Conservation (phyloP, 2,113 vertebrate species). For the Falcunculus frontatus region DNA sequence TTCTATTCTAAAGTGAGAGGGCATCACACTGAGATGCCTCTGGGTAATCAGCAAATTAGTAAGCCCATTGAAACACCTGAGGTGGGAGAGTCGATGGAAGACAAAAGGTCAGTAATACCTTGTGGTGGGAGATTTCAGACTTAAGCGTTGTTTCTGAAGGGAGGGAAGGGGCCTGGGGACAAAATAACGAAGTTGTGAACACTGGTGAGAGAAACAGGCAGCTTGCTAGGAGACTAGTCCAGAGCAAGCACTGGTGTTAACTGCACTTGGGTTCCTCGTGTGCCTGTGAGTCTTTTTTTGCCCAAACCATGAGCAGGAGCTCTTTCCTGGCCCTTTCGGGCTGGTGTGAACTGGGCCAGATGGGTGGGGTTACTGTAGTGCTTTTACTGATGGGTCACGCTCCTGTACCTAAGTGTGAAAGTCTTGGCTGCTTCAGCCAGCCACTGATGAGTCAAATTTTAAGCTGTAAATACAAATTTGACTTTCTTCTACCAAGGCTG, state of each 20-base stretch:
- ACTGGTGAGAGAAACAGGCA: rapidly evolving
- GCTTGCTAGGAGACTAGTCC: rapidly evolving
- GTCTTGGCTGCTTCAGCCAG: rapidly evolving
- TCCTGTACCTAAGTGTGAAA: rapidly evolving
- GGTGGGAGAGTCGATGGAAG: rapidly evolving
- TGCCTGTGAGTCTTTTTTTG: rapidly evolving
- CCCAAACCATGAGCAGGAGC: rapidly evolving
- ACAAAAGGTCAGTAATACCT: rapidly evolving
- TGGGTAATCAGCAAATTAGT: rapidly evolving
- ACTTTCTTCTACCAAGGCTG: rapidly evolving
- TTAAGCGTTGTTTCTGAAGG: rapidly evolving
- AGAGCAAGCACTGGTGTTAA: rapidly evolving
- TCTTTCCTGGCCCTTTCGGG: rapidly evolving
- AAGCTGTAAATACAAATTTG: rapidly evolving
- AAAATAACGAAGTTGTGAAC: rapidly evolving
- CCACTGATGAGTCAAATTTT: rapidly evolving
- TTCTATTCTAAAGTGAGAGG: rapidly evolving
- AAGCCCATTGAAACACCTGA: rapidly evolving
- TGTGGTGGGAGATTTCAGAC: rapidly evolving
- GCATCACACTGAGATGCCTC: rapidly evolving
- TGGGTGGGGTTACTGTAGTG: rapidly evolving
- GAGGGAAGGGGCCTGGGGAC: rapidly evolving
- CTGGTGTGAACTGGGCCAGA: rapidly evolving
- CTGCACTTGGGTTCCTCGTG: rapidly evolving
- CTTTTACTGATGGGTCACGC: rapidly evolving